Percentiles rank a stretch among this genome's conserved stretches.
phyloP scores from a whole-genome alignment of 2,113 vertebrate genomes.

The Tyto alba region DNA sequence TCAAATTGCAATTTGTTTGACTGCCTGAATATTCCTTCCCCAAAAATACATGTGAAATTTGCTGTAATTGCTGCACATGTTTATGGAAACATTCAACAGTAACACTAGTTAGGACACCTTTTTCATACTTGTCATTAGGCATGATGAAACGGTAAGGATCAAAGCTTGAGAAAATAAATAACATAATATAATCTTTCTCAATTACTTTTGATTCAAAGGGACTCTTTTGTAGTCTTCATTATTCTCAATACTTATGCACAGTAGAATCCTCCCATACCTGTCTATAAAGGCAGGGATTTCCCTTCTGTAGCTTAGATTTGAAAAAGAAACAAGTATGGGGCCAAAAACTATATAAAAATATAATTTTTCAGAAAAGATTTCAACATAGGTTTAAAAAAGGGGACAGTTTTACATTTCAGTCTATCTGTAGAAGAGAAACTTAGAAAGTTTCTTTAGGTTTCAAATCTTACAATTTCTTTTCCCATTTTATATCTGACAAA shows the following conservation, averaged over 20 bases:
- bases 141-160: neutral
- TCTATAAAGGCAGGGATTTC: neutral
- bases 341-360: neutral
- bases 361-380: neutral
- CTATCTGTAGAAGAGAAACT: neutral
- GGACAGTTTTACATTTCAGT: neutral
- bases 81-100: neutral
- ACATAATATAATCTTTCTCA: neutral
- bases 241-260: neutral
- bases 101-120: neutral
- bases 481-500: neutral
- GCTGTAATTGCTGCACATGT: neutral
- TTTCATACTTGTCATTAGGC: neutral
- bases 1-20: neutral
- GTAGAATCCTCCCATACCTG: neutral
- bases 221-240: neutral
- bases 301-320: neutral
- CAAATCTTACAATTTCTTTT: neutral
- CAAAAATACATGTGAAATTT: neutral
- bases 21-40: neutral
- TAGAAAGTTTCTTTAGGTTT: neutral
- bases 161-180: neutral
- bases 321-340: neutral
- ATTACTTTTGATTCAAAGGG: neutral
- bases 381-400: neutral